These are phyloP conservation scores for Procapra przewalskii DNA, from an alignment of 2,113 vertebrate species.

Conservation along the genomic window DNA sequence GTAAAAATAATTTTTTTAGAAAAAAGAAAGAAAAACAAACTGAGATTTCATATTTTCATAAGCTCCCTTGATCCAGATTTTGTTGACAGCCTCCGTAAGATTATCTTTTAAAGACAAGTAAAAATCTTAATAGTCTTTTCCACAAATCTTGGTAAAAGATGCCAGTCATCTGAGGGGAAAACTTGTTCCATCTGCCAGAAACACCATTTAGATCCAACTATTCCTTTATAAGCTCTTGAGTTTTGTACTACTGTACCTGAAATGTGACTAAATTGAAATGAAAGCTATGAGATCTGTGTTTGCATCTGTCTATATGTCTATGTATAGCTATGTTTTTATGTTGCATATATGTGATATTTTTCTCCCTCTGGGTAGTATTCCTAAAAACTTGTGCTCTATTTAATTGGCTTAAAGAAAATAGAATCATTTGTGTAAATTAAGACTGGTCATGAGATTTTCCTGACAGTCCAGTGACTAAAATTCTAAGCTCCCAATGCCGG, in stretches of 20 bases:
- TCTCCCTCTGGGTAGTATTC: not conserved
- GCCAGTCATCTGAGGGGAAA: not conserved
- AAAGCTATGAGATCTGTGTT: not conserved
- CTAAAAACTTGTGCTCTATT: not conserved
- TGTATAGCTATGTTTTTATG: not conserved
- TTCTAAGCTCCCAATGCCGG: not conserved
- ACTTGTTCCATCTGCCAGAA: not conserved
- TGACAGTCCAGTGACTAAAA: not conserved
- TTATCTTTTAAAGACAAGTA: not conserved
- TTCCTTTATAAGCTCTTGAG: not conserved
- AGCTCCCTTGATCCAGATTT: not conserved
- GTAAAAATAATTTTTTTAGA: too few relatives aligned
- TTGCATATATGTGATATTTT: not conserved
- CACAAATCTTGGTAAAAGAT: not conserved
- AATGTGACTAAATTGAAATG: not conserved
- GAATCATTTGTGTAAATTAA: not conserved
- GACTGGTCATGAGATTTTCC: not conserved
- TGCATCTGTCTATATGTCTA: not conserved
- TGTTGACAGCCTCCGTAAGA: not conserved
- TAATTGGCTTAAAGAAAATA: not conserved
- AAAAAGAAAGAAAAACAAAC: not conserved
- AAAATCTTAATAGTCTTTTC: not conserved
- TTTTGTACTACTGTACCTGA: not conserved
- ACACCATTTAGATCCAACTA: not conserved
- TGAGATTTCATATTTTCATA: not conserved